Conservation (phyloP, 2,113 vertebrate genomes). For the Eclectus roratus region DNA sequence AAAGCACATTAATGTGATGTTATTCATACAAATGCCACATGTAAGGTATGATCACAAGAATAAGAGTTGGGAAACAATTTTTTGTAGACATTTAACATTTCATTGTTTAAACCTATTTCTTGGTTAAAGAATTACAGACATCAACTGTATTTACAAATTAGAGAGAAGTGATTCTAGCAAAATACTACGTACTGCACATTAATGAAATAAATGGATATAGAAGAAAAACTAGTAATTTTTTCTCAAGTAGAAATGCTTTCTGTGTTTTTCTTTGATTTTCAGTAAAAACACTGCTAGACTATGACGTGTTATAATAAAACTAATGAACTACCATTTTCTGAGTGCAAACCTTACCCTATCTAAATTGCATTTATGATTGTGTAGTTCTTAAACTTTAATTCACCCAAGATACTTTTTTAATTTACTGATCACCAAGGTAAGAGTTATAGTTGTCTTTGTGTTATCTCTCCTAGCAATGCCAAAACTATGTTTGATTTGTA, state of each 20-base stretch:
- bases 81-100: not conserved
- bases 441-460: not conserved
- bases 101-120: not conserved
- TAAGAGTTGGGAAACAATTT: not conserved
- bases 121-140: not conserved
- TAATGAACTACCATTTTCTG: constrained; percentile 8
- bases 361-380: constrained; percentile 22
- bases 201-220: not conserved
- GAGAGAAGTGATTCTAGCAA: not conserved
- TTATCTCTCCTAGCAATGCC: not conserved
- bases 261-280: constrained; percentile 31
- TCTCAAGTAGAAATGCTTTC: constrained; percentile 40
- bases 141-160: not conserved
- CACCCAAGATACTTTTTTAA: not conserved
- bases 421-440: not conserved
- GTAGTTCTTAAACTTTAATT: not conserved
- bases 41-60: not conserved
- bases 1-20: not conserved
- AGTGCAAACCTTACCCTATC: not conserved
- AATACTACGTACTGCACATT: not conserved
- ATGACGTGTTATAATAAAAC: constrained; percentile 16
- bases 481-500: not conserved
- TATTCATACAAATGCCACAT: not conserved
- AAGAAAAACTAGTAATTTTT: constrained; percentile 16
- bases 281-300: constrained; percentile 17